phyloP scores from a whole-genome alignment of 2,113 vertebrate genomes.

The Tenebrosternarchus preto region DNA sequence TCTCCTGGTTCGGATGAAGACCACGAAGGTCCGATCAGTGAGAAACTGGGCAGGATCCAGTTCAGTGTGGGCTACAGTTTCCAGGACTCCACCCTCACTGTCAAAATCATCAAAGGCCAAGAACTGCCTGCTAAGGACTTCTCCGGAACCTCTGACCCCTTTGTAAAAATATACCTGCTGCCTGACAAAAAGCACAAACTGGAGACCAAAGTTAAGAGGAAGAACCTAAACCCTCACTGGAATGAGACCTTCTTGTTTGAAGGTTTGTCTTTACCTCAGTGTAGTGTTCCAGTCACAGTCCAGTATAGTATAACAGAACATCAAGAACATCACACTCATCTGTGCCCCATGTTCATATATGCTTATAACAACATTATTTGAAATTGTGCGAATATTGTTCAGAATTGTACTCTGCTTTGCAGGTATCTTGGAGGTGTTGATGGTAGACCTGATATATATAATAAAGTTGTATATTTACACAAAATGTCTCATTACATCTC shows the following conservation, averaged over 20 bases:
- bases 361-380: background rate
- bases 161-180: slow-evolving; percentile 98
- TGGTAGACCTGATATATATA: too few relatives aligned
- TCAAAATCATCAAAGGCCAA: slow-evolving; percentile 96
- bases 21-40: slow-evolving; percentile 86
- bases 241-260: slow-evolving; percentile 99
- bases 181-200: slow-evolving; percentile 99
- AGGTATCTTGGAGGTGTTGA: too few relatives aligned
- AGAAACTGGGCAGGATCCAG: slow-evolving; percentile 97
- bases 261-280: slow-evolving; percentile 73
- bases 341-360: background rate
- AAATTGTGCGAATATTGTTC: background rate
- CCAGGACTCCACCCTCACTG: slow-evolving; percentile 96
- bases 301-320: background rate
- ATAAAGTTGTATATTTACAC: too few relatives aligned
- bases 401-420: too few relatives aligned
- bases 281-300: slow-evolving; percentile 4
- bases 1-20: slow-evolving; percentile 95
- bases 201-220: slow-evolving; percentile 98
- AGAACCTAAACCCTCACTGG: slow-evolving; percentile 98
- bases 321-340: background rate
- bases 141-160: slow-evolving; percentile 96
- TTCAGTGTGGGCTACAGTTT: slow-evolving; percentile 99
- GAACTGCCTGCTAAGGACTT: slow-evolving; percentile 98
- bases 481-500: too few relatives aligned